Evolutionary conservation across 2,113 vertebrate genomes (phyloP), one percentile per base, ranked within the genome.

Genomic region (Lepisosteus osseus): DNA sequence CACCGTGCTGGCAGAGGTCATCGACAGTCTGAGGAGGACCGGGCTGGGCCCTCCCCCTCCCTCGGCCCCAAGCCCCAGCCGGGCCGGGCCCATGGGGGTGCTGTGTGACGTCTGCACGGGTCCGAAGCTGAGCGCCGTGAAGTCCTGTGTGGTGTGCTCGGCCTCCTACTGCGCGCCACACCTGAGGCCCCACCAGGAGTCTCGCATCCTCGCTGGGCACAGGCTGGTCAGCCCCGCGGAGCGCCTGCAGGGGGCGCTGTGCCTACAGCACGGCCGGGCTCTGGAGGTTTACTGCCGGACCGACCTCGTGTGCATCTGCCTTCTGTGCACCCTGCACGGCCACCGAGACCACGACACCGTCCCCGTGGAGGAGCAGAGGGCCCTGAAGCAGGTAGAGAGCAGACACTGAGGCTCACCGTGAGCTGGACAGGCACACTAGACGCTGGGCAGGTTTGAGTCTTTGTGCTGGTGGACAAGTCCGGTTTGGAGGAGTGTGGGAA

Each of bases 151-250:
- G 82, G 93, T 96, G 69, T 99, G 97, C 80, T 92, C 97, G 87
- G 95, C 95, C 4, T 96, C 94, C 68, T 98, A 97, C 88, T 99
- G 97, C 0, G 95, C 97, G 76, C 85, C 90, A 69, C 97, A 99
- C 79, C 80, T 99, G 43, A 95, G 95, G 82, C 90, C 95, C 64
- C 97, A 99, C 68, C 93, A 96, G 69, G 94, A 97, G 78, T 95
- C 96, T 42, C 95, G 96, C 0, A 94, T 96, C 4, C 91, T 98
- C 85, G 94, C 96, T 62, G 97, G 97, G 84, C 96, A 99, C 85
- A 96, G 95, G 78, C 90, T 99, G 67, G 92, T 98, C 14, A 92
- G 94, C 70, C 86, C 91, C 1, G 90, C 89, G 0, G 90, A 4
- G 3, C 29, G 8, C 17, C 66, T 68, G 43, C 62, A 73, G 64